Evolutionary conservation across 1,140 invertebrate species (phyloP).

Genomic region (Eriosoma lanigerum): DNA sequence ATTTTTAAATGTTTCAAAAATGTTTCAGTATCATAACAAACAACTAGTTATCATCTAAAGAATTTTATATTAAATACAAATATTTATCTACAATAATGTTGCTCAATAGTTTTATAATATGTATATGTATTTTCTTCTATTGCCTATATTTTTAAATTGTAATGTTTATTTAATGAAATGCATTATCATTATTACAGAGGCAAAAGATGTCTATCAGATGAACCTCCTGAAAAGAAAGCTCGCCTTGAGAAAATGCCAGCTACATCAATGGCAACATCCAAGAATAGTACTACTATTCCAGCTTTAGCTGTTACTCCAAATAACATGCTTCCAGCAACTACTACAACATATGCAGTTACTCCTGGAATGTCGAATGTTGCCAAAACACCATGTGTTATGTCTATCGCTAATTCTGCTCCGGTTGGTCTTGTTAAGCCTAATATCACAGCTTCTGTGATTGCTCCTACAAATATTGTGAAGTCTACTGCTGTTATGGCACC

Average conservation of each 20-base stretch:
- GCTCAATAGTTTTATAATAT: too few relatives aligned
- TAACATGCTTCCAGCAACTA: constrained; percentile 42
- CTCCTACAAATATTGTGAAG: constrained; percentile 39
- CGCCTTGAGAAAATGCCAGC: constrained; percentile 31
- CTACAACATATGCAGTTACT: constrained; percentile 34
- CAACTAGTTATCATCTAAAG: too few relatives aligned
- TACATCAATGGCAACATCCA: background rate
- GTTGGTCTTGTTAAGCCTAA: constrained; percentile 49
- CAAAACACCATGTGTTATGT: constrained; percentile 41
- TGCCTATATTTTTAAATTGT: too few relatives aligned
- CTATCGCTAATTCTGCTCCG: constrained; percentile 28
- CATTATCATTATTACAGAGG: background rate
- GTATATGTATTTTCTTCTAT: too few relatives aligned
- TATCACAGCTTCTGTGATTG: constrained; percentile 47
- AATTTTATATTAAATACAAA: too few relatives aligned
- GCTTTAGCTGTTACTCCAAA: constrained; percentile 48
- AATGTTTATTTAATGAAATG: background rate
- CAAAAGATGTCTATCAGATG: constrained; percentile 16
- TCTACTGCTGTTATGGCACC: constrained; percentile 43
- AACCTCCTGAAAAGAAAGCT: constrained; percentile 51
- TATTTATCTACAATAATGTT: too few relatives aligned
- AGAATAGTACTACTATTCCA: constrained; percentile 33
- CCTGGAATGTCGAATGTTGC: constrained; percentile 50
- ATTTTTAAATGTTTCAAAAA: too few relatives aligned
- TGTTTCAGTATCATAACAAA: too few relatives aligned